A percentile compares a stretch with the other conserved stretches of the same genome.
phyloP scores from a whole-genome alignment of 2,797 vertebrate species.

The Urosaurus nigricauda region DNA sequence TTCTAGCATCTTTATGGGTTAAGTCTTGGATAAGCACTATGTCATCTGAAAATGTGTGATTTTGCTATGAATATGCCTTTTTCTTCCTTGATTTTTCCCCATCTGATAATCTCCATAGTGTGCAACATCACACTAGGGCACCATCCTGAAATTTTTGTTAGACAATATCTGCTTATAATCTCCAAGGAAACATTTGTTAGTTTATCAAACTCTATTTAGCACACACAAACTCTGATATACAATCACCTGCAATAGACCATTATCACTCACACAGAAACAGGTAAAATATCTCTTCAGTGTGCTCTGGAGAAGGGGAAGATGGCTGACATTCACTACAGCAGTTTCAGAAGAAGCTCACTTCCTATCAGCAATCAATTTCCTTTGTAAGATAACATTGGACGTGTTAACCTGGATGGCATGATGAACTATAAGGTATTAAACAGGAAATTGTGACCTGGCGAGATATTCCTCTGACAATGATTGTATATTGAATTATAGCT shows the following conservation, averaged over 20 bases:
- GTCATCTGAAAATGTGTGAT: too few relatives aligned
- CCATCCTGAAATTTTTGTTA: not conserved
- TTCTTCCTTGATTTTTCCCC: too few relatives aligned
- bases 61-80: too few relatives aligned
- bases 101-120: too few relatives aligned
- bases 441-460: slow-evolving; percentile 4
- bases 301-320: not conserved
- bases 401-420: not conserved
- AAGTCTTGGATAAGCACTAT: too few relatives aligned
- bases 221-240: not conserved
- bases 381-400: not conserved
- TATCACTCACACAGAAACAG: not conserved
- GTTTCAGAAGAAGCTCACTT: not conserved
- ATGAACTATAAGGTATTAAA: not conserved
- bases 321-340: not conserved
- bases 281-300: not conserved
- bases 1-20: too few relatives aligned
- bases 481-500: not conserved
- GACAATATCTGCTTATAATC: not conserved
- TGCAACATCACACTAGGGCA: not conserved
- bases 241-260: not conserved
- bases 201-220: not conserved
- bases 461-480: not conserved
- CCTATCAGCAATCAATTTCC: not conserved
- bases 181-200: not conserved